Evolutionary conservation across 2,797 vertebrate genomes (phyloP), one percentile per base, ranked within the genome.

Genomic region (Peromyscus melanophrys): DNA sequence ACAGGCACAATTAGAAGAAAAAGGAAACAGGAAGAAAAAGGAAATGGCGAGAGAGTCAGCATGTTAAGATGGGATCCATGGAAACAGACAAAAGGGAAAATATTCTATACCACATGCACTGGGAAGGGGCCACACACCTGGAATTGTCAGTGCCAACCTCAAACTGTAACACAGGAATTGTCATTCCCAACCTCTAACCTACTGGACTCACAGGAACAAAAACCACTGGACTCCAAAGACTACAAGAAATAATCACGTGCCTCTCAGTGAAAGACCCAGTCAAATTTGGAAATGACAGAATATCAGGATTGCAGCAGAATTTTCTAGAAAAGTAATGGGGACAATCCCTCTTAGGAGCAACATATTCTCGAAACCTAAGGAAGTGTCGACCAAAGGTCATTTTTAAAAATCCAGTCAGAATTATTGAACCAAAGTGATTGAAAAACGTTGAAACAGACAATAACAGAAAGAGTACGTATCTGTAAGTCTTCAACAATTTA

Each of bases 351-450:
- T 25, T 0, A 8, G 31, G 21, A 85, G 17, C 0, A 37, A 59
- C 8, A 25, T 77, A 85, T 90, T 81, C 59, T 65, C 84, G 17
- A 93, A 96, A 71, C 27, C 29, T 29, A 71, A 69, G 90, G n/a
- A 71, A 71, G 10, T 78, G 23, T 46, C 31, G 46, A 31, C 34
- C 8, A n/a, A 46, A 21, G 75, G 40, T n/a, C 84, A 46, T 61
- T 57, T 34, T 63, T 21, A 63, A 63, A 31, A 77, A 40, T 12
- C 27, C 29, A 81, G 49, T 23, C 21, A 67, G 73, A 76, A 17
- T 63, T 92, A 37, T 52, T 40, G 59, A 89, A 82, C 52, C 29
- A 71, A 89, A 77, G 4, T 11, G 23, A 77, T 34, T 73, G 1
- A 67, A 78, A 82, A 90, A 61, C 9, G 85, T 46, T 57, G 78